Evolutionary conservation across 2,113 vertebrate genomes (phyloP).

Genomic region (Ginglymostoma cirratum): DNA sequence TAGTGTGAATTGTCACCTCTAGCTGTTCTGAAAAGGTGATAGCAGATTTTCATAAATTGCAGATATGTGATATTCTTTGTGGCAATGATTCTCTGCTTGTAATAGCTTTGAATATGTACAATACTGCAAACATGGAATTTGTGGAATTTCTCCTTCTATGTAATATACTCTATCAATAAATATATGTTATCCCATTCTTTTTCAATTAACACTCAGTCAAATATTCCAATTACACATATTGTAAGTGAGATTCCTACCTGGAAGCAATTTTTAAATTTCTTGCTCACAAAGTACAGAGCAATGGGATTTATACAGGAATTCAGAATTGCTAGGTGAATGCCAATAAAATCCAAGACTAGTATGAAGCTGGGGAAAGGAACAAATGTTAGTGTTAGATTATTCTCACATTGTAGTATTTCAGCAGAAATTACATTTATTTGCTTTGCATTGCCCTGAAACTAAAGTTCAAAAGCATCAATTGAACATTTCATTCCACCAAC

Average conservation of each 20-base stretch:
- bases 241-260: conserved; percentile 63
- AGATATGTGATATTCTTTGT: background rate
- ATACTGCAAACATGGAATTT: background rate
- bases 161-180: background rate
- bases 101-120: background rate
- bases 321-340: conserved; percentile 87
- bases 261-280: conserved; percentile 96
- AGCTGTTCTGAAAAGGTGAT: background rate
- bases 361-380: conserved; percentile 67
- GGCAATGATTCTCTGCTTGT: background rate
- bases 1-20: background rate
- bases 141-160: background rate
- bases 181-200: background rate
- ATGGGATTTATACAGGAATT: conserved; percentile 98
- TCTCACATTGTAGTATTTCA: background rate
- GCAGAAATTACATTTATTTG: background rate
- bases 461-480: background rate
- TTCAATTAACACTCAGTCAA: background rate
- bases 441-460: background rate
- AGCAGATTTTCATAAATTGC: background rate
- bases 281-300: conserved; percentile 91
- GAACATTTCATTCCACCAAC: background rate
- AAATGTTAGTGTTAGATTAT: background rate
- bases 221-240: background rate
- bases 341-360: conserved; percentile 81